Base-by-base conservation (phyloP, 2,888 invertebrate genomes). In the Chalcis sispes region DNA sequence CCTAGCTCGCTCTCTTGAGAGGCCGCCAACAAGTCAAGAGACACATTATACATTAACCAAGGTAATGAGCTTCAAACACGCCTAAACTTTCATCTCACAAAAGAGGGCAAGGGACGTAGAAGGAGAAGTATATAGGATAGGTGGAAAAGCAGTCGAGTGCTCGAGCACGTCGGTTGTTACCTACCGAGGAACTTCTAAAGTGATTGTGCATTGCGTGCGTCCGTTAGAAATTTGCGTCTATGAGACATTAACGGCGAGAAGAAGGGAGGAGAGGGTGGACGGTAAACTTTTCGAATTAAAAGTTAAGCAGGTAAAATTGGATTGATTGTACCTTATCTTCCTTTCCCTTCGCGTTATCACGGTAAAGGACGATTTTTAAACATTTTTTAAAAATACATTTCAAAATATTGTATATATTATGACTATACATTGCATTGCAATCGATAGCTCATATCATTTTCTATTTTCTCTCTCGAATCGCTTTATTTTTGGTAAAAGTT, bases 221-320 rank as follows among this genome's bases (percentile, higher is more conserved):
- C 40, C 8, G 32, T 20, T 46, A 42, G 72, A 72, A 54, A 72
- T 64, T 72, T 32, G 23, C 62, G 18, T 54, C 62, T 59, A 65
- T 56, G 64, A 58, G 54, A 62, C 42, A 71, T 71, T 62, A 62
- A 13, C 7, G 2, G 25, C 13, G 15, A n/a, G n/a, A n/a, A n/a
- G n/a, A n/a, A n/a, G n/a, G n/a, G n/a, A n/a, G n/a, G n/a, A n/a
- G n/a, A n/a, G n/a, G 1, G 18, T 13, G 7, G 20, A 18, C 18
- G 15, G 29, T 20, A 36, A 73, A 73, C 73, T 73, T 73, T 73
- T 23, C 42, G 52, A 73, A 66, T 73, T 73, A 66, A 73, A 73
- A 73, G 59, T 66, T 66, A 73, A 66, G 29, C 42, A n/a, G n/a
- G 42, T 42, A 15, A 42, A n/a, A n/a, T n/a, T n/a, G n/a, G n/a